phyloP scores from a whole-genome alignment of 1,140 invertebrate species.

The Bombus ignitus region DNA sequence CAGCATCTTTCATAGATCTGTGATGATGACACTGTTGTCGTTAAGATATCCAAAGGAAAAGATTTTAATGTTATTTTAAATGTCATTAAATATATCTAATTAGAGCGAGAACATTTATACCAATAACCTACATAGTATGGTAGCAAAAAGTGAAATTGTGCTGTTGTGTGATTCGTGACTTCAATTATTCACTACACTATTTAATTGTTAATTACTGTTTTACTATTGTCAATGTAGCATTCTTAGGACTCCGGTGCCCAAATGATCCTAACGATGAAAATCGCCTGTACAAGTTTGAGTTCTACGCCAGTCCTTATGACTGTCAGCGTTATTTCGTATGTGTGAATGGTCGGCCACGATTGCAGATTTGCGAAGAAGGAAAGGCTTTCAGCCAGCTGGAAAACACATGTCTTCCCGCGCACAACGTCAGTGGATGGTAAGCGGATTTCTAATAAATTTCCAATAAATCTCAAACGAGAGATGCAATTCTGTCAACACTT shows the following conservation, averaged over 20 bases:
- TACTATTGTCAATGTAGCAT: constrained; percentile 80
- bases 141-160: too few relatives aligned
- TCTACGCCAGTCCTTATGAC: constrained; percentile 85
- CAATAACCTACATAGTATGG: too few relatives aligned
- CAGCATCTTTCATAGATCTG: too few relatives aligned
- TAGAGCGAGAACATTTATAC: too few relatives aligned
- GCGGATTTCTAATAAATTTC: background rate
- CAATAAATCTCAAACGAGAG: background rate
- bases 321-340: constrained; percentile 93
- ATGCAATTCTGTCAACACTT: background rate
- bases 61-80: too few relatives aligned
- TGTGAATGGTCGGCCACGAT: constrained; percentile 87
- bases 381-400: constrained; percentile 91
- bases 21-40: too few relatives aligned
- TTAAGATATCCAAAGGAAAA: too few relatives aligned
- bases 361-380: constrained; percentile 89
- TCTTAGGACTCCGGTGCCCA: constrained; percentile 88
- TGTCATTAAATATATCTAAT: too few relatives aligned
- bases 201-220: background rate
- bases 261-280: constrained; percentile 67
- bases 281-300: constrained; percentile 79
- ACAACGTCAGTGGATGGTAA: constrained; percentile 90
- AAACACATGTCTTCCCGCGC: constrained; percentile 89
- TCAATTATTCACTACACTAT: background rate
- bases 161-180: background rate